A percentile compares a stretch with the other conserved stretches of the same genome.
phyloP scores from a whole-genome alignment of 2,113 vertebrate species.

The Ranitomeya imitator region DNA sequence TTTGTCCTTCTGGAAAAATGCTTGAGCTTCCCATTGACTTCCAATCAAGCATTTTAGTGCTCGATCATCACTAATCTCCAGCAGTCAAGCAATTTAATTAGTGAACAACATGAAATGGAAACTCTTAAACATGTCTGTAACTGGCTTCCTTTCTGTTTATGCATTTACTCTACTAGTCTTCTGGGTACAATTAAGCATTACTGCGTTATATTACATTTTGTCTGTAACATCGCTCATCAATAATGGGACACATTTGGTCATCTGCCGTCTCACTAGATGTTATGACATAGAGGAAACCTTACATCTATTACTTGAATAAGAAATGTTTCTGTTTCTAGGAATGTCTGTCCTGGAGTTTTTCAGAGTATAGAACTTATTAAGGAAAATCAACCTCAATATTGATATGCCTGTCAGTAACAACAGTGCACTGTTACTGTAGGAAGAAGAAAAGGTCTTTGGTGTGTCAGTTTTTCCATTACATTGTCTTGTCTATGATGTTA shows the following conservation, averaged over 20 bases:
- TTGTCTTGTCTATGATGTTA: not conserved
- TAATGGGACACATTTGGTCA: not conserved
- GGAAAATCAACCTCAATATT: not conserved
- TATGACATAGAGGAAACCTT: not conserved
- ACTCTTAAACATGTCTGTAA: not conserved
- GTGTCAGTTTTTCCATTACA: not conserved
- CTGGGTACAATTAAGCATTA: not conserved
- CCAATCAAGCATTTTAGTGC: too few relatives aligned
- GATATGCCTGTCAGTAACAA: not conserved
- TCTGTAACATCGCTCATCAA: not conserved
- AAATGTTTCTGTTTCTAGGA: conserved; percentile 2
- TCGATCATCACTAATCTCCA: too few relatives aligned
- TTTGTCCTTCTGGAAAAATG: too few relatives aligned
- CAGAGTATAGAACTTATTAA: not conserved
- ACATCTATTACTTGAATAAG: not conserved
- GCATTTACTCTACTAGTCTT: not conserved
- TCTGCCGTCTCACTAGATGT: not conserved
- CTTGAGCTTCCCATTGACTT: too few relatives aligned
- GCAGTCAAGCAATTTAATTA: too few relatives aligned
- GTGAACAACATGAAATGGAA: not conserved
- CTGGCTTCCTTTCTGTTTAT: not conserved
- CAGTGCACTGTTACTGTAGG: not conserved
- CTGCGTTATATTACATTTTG: not conserved
- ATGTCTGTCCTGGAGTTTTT: conserved; percentile 7
- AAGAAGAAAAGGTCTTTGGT: not conserved